Conservation (phyloP, 2,797 vertebrate genomes). For the Hapalemur alaotrensis region DNA sequence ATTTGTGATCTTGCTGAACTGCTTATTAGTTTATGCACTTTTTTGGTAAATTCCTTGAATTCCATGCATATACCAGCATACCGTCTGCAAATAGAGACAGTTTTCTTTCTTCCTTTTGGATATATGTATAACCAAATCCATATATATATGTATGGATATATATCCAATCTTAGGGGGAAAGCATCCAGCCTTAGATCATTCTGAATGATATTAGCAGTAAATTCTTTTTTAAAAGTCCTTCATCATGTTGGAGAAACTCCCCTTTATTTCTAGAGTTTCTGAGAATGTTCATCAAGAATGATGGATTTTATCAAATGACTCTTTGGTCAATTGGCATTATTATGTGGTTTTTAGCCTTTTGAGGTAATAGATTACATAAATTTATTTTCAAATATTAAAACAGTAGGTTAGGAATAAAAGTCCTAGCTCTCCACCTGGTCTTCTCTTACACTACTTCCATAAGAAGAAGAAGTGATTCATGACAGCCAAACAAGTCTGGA, state of each 20-base stretch:
- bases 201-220: background rate
- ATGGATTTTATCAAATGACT: background rate
- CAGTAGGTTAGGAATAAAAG: background rate
- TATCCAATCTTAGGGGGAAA: background rate
- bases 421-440: background rate
- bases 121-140: no score
- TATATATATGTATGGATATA: background rate
- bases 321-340: background rate
- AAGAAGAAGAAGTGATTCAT: background rate
- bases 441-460: background rate
- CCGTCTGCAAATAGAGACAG: background rate
- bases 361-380: background rate
- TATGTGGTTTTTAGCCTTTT: background rate
- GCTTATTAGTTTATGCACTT: background rate
- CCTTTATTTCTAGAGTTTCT: background rate
- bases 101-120: background rate
- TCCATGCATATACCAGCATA: background rate
- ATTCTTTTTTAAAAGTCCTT: background rate
- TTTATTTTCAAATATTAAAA: background rate
- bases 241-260: background rate
- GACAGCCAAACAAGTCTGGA: background rate
- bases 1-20: background rate
- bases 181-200: background rate
- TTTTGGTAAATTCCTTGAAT: background rate
- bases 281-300: background rate